These are phyloP conservation scores for Cydia splendana DNA, from an alignment of 1,140 invertebrate genomes.

Conservation along the genomic window DNA sequence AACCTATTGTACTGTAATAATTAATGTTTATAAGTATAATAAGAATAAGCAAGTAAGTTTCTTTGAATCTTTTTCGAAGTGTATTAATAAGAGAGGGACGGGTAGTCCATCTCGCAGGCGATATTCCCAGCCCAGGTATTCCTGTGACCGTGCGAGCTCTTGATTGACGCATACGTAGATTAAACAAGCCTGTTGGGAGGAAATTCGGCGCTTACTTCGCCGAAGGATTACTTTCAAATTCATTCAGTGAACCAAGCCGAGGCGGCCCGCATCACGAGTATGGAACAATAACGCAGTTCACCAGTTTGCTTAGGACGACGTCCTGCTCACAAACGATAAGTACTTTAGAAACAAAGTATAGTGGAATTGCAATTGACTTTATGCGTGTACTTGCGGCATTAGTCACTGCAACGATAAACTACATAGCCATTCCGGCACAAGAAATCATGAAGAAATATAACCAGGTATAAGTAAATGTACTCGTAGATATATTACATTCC, in stretches of 20 bases:
- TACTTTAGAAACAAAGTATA: not conserved
- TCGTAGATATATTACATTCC: not conserved
- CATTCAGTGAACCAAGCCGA: not conserved
- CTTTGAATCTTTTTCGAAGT: no score
- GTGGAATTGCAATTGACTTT: not conserved
- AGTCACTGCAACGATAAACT: slow-evolving; percentile 2
- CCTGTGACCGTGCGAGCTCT: not conserved
- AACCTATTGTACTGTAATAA: no score
- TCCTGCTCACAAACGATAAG: not conserved
- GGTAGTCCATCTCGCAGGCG: no score
- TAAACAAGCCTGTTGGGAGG: not conserved
- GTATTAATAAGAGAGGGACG: no score
- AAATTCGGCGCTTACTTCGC: not conserved
- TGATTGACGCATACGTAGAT: not conserved
- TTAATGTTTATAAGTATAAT: no score
- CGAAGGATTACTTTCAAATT: not conserved
- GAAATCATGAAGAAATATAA: not conserved
- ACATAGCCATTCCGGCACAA: not conserved
- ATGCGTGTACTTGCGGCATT: not conserved
- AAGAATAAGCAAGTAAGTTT: no score
- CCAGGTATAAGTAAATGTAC: not conserved
- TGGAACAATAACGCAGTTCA: not conserved
- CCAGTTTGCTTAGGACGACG: not conserved
- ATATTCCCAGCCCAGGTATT: not conserved
- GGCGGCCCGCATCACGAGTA: not conserved